Evolutionary conservation across 2,888 invertebrate species (phyloP).

Genomic region (Apomyelois bistriatella): DNA sequence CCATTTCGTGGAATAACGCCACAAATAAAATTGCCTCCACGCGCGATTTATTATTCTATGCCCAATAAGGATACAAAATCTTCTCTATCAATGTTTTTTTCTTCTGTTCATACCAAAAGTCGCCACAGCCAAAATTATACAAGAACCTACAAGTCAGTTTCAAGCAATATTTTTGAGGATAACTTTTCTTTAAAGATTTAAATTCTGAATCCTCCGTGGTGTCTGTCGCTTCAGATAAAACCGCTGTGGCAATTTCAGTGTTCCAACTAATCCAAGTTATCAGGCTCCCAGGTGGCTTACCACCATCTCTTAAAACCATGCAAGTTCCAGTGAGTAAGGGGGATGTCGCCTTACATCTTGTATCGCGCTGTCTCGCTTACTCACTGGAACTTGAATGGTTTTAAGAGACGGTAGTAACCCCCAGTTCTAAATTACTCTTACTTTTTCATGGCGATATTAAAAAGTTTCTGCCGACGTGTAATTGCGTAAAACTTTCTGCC

Average conservation of each 20-base stretch:
- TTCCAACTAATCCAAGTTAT: background rate
- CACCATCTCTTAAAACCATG: too few relatives aligned
- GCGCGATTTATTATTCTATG: too few relatives aligned
- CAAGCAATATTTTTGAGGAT: constrained; percentile 19
- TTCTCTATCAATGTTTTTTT: background rate
- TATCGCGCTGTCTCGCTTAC: too few relatives aligned
- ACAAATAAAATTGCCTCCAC: too few relatives aligned
- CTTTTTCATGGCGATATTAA: constrained; percentile 7
- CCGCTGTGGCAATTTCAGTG: too few relatives aligned
- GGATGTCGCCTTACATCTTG: too few relatives aligned
- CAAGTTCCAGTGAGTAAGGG: too few relatives aligned
- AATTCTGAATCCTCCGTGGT: background rate
- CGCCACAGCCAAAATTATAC: constrained; percentile 20
- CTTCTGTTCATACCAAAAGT: constrained; percentile 21
- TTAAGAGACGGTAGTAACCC: too few relatives aligned
- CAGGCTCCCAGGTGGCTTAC: too few relatives aligned
- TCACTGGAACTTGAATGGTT: too few relatives aligned
- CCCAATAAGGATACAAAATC: constrained; percentile 16
- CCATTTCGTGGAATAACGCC: too few relatives aligned
- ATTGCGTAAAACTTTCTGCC: background rate
- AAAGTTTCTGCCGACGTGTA: constrained; percentile 8
- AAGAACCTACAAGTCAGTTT: constrained; percentile 12
- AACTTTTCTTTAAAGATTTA: constrained; percentile 6
- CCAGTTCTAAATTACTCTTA: constrained; percentile 6
- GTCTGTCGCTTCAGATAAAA: too few relatives aligned